Conservation (phyloP, 1,140 invertebrate genomes). For the Eulimnadia texana region DNA sequence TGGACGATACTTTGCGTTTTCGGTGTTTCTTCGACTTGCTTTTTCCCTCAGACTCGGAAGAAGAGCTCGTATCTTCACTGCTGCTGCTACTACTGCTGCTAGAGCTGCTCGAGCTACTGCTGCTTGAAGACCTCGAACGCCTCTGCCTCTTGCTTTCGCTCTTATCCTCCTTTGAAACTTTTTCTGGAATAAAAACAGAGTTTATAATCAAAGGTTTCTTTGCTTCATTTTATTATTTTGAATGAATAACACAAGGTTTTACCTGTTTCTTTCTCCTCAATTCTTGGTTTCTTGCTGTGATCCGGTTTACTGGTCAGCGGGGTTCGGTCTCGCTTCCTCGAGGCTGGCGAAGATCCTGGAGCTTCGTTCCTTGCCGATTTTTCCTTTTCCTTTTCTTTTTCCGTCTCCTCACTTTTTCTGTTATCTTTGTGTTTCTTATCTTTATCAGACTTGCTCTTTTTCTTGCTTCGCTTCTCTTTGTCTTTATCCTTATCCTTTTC, state of each 20-base stretch:
- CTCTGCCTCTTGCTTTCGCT: slow-evolving; percentile 3
- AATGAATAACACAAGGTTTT: not conserved
- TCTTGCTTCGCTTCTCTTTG: slow-evolving; percentile 7
- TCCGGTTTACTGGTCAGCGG: not conserved
- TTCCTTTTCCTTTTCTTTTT: not conserved
- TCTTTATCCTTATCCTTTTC: slow-evolving; percentile 11
- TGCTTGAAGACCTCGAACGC: not conserved
- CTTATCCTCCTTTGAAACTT: no score
- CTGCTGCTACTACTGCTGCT: slow-evolving; percentile 10
- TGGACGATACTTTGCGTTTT: not conserved
- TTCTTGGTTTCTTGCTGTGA: not conserved
- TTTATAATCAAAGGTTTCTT: no score
- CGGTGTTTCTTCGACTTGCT: slow-evolving; percentile 3
- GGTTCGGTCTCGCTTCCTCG: not conserved
- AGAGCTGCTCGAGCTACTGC: slow-evolving; percentile 1
- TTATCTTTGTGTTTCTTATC: slow-evolving; percentile 1
- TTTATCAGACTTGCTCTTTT: slow-evolving; percentile 2
- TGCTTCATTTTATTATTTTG: no score
- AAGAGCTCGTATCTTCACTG: not conserved
- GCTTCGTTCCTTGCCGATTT: not conserved
- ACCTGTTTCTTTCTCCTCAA: slow-evolving; percentile 1
- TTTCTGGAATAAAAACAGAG: no score
- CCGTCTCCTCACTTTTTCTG: not conserved
- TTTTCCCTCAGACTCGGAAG: slow-evolving; percentile 3
- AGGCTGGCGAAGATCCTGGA: not conserved